Conservation (phyloP, 2,113 vertebrate genomes). For the Ptilonorhynchus violaceus region DNA sequence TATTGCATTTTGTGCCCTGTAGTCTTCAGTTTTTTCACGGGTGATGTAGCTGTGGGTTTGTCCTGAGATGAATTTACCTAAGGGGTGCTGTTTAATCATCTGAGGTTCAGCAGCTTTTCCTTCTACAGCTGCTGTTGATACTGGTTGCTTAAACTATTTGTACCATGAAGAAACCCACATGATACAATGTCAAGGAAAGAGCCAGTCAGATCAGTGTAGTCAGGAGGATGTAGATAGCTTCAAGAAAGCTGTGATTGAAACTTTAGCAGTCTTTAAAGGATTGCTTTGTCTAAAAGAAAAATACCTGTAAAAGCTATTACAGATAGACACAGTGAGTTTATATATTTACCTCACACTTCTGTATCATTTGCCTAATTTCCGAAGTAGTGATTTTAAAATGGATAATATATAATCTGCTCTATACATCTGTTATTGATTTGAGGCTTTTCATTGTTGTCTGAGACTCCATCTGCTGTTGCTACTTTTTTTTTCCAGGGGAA, state of each 20-base stretch:
- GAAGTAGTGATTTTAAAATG: background rate
- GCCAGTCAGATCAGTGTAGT: background rate
- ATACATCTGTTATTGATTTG: slow-evolving; percentile 71
- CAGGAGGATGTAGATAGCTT: background rate
- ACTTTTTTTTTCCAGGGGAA: slow-evolving; percentile 83
- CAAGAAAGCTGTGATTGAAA: background rate
- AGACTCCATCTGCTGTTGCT: slow-evolving; percentile 74
- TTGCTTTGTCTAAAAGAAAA: background rate
- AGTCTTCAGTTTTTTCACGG: background rate
- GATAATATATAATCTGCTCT: slow-evolving; percentile 55
- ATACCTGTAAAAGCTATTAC: background rate
- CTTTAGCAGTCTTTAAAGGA: background rate
- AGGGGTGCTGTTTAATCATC: background rate
- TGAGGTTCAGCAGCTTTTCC: background rate
- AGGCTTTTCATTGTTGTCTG: slow-evolving; percentile 75
- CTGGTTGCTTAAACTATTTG: background rate
- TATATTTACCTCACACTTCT: background rate
- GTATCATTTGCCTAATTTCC: slow-evolving; percentile 23
- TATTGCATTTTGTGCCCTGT: background rate
- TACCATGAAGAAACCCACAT: background rate
- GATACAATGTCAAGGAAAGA: background rate
- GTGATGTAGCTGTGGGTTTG: background rate
- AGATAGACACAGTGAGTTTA: background rate
- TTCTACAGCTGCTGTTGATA: background rate
- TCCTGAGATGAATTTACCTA: background rate